phyloP scores from a whole-genome alignment of 2,113 vertebrate genomes.

The Lates calcarifer region DNA sequence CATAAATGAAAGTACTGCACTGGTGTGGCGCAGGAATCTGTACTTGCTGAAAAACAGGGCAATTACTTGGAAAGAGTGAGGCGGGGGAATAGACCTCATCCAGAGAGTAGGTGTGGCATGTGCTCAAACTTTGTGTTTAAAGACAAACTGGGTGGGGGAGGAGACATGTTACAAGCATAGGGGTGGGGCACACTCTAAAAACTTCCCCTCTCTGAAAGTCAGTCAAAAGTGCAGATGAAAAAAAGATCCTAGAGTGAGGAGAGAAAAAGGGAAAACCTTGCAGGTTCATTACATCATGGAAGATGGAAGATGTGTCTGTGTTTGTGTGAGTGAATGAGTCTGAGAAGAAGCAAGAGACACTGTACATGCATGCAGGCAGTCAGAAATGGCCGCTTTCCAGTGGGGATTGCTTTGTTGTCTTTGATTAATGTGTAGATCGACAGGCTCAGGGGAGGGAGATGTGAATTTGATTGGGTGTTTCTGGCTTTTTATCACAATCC shows the following conservation, averaged over 20 bases:
- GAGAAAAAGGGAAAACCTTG: slow-evolving; percentile 58
- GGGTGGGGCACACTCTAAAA: slow-evolving; percentile 41
- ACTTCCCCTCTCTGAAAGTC: slow-evolving; percentile 54
- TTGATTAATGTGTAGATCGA: slow-evolving; percentile 72
- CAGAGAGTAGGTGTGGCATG: slow-evolving; percentile 67
- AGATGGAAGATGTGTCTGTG: not conserved
- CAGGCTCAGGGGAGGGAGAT: slow-evolving; percentile 55
- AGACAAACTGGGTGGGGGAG: slow-evolving; percentile 11
- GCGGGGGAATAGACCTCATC: slow-evolving; percentile 70
- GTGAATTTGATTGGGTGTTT: slow-evolving; percentile 23
- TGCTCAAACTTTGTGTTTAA: slow-evolving; percentile 63
- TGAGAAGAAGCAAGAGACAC: slow-evolving; percentile 7
- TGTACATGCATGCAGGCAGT: slow-evolving; percentile 35
- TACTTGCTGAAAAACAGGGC: slow-evolving; percentile 74
- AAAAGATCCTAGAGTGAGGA: slow-evolving; percentile 39
- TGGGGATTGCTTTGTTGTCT: slow-evolving; percentile 79
- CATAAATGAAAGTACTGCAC: slow-evolving; percentile 75
- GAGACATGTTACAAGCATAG: slow-evolving; percentile 19
- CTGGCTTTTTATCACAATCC: slow-evolving; percentile 23
- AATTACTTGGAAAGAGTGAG: slow-evolving; percentile 77
- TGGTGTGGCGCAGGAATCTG: slow-evolving; percentile 58
- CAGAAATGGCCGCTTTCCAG: slow-evolving; percentile 67
- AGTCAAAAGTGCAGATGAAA: slow-evolving; percentile 53
- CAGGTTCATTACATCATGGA: slow-evolving; percentile 78
- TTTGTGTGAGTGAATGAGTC: slow-evolving; percentile 29